These are phyloP conservation scores for Hycleus cichorii DNA, from an alignment of 1,140 invertebrate species.

Conservation along the genomic window DNA sequence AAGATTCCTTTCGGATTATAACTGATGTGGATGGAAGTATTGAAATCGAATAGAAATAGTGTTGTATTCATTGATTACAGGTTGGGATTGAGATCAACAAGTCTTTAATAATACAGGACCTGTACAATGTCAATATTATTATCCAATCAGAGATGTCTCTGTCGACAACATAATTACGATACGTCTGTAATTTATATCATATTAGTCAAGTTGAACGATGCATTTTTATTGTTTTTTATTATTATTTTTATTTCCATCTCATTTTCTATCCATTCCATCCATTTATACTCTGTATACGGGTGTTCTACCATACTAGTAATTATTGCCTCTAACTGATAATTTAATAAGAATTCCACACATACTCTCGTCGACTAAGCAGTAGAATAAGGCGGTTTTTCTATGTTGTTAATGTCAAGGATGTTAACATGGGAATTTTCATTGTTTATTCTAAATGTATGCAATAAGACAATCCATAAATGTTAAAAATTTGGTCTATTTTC, in stretches of 20 bases:
- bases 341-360: constrained; percentile 30
- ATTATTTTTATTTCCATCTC: no score
- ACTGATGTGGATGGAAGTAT: no score
- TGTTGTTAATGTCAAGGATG: no score
- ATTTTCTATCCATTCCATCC: constrained; percentile 9
- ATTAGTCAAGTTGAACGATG: constrained; percentile 31
- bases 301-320: constrained; percentile 25
- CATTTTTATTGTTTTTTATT: background rate
- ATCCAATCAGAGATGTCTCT: constrained; percentile 41
- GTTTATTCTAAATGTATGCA: no score
- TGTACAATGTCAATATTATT: constrained; percentile 42
- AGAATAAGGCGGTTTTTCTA: no score
- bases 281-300: constrained; percentile 23
- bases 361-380: no score
- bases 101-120: constrained; percentile 36
- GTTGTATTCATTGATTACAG: constrained; percentile 30
- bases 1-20: no score
- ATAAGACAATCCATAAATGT: no score
- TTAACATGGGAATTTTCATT: no score
- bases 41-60: background rate
- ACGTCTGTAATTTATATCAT: constrained; percentile 40
- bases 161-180: constrained; percentile 40
- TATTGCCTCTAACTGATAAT: constrained; percentile 32
- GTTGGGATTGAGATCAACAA: constrained; percentile 25
- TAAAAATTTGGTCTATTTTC: no score